Conservation (phyloP, 1,140 invertebrate genomes). For the Drosophila leontia region DNA sequence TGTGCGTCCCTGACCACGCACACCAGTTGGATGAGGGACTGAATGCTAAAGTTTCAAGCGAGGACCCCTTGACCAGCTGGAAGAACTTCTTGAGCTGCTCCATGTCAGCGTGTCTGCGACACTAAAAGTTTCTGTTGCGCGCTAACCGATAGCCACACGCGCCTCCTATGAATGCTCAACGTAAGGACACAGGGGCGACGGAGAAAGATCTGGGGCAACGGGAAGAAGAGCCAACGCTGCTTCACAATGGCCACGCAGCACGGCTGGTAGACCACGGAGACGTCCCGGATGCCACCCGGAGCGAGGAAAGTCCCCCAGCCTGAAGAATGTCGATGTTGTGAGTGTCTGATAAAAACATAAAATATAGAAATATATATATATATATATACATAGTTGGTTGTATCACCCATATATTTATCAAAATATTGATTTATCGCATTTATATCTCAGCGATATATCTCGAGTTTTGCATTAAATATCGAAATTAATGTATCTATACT, state of each 20-base stretch:
- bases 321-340: constrained; percentile 38
- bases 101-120: constrained; percentile 40
- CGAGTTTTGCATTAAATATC: too few relatives aligned
- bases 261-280: constrained; percentile 51
- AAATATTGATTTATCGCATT: too few relatives aligned
- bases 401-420: too few relatives aligned
- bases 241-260: constrained; percentile 55
- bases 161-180: constrained; percentile 18
- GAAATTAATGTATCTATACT: too few relatives aligned
- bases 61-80: not conserved
- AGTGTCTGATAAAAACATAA: too few relatives aligned
- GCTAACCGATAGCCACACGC: too few relatives aligned
- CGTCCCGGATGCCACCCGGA: constrained; percentile 33
- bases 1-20: constrained; percentile 3
- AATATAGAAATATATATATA: too few relatives aligned
- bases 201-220: constrained; percentile 45
- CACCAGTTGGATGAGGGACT: constrained; percentile 51
- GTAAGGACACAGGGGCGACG: constrained; percentile 40
- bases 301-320: constrained; percentile 34
- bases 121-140: constrained; percentile 56
- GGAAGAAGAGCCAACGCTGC: constrained; percentile 57
- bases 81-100: constrained; percentile 46
- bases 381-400: too few relatives aligned
- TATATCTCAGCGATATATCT: too few relatives aligned
- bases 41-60: constrained; percentile 60